phyloP scores from a whole-genome alignment of 1,140 invertebrate species.

The Drosophila santomea region DNA sequence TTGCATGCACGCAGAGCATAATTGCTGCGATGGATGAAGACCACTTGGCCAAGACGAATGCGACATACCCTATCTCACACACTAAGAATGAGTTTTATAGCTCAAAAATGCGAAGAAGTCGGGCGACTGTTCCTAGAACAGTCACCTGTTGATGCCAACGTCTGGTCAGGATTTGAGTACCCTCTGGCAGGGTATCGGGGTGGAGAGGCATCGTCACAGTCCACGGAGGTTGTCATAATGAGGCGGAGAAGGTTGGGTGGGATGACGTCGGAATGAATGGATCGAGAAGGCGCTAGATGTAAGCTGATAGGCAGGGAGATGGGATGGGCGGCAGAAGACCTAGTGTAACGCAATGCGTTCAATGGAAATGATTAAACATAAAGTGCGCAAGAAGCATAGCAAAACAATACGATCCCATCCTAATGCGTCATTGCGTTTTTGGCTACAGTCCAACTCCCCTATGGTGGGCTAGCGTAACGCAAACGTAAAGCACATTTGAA shows the following conservation, averaged over 20 bases:
- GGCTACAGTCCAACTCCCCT: background rate
- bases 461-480: background rate
- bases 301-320: conserved; percentile 14
- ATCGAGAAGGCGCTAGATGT: conserved; percentile 18
- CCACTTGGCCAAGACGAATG: background rate
- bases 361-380: conserved; percentile 39
- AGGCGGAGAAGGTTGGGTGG: conserved; percentile 1
- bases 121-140: too few species aligned
- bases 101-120: too few species aligned
- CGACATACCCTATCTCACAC: background rate
- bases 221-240: conserved; percentile 45
- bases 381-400: conserved; percentile 59
- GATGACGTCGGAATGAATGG: conserved; percentile 9
- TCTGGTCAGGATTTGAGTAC: background rate
- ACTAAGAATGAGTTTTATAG: background rate
- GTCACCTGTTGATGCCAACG: background rate
- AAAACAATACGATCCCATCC: conserved; percentile 22
- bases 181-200: background rate
- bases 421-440: conserved; percentile 40
- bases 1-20: conserved; percentile 62
- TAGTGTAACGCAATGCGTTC: conserved; percentile 38
- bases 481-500: background rate
- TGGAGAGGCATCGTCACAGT: conserved; percentile 35
- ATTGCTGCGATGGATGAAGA: conserved; percentile 24
- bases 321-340: background rate